A percentile compares a stretch with the other conserved stretches of the same genome.
Evolutionary conservation across 2,797 vertebrate species (phyloP).

Genomic region (Pangasius larnaudii): DNA sequence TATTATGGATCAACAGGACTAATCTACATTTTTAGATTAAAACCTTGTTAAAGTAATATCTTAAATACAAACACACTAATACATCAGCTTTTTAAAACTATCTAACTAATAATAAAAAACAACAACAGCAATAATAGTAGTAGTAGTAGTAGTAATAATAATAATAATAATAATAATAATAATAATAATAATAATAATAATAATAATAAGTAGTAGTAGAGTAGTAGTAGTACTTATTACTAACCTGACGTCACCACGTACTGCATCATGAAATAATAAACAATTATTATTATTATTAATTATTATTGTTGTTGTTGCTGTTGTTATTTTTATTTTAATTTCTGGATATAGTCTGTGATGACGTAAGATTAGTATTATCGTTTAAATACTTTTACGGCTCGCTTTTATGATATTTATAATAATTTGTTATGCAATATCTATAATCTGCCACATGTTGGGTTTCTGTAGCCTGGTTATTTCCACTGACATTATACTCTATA

Average conservation of each 20-base stretch:
- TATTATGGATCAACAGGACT: not conserved
- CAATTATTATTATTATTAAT: not conserved
- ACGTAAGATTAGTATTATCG: not conserved
- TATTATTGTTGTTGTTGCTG: not conserved
- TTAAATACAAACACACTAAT: not conserved
- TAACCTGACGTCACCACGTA: too few relatives aligned
- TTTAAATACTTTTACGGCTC: not conserved
- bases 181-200: too few relatives aligned
- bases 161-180: too few relatives aligned
- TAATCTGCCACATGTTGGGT: not conserved
- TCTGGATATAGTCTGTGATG: not conserved
- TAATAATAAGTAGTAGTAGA: too few relatives aligned
- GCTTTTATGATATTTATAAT: not conserved
- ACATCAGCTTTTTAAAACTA: not conserved
- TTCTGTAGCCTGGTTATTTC: not conserved
- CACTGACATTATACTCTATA: not conserved
- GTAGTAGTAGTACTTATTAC: too few relatives aligned
- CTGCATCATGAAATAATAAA: not conserved
- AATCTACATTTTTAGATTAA: too few relatives aligned
- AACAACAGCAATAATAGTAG: not conserved
- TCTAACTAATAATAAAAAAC: not conserved
- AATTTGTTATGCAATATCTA: not conserved
- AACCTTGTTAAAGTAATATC: not conserved
- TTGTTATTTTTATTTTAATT: not conserved
- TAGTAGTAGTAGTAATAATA: too few relatives aligned